Evolutionary conservation across 2,797 vertebrate genomes (phyloP).

Genomic region (Tinamus major): DNA sequence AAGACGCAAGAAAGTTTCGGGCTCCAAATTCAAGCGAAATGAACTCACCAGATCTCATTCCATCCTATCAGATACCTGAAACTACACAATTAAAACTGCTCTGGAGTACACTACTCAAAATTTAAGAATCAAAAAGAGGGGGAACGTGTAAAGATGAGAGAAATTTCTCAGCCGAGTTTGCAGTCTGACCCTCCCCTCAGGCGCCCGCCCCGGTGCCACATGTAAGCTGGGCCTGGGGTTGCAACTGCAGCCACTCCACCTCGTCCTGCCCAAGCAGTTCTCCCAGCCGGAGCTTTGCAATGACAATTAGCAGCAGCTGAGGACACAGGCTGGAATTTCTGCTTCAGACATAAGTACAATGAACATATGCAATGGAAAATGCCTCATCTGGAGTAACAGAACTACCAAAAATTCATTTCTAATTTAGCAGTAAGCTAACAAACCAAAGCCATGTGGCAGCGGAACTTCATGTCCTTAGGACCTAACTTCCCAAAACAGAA

Average conservation of each 20-base stretch:
- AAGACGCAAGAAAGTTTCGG: background rate
- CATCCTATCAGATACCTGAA: background rate
- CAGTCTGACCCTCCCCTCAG: background rate
- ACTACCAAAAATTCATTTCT: conserved; percentile 10
- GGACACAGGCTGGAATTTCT: background rate
- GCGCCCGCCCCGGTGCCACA: background rate
- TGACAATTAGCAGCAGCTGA: background rate
- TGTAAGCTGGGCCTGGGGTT: background rate
- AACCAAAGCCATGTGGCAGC: background rate
- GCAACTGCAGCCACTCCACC: background rate
- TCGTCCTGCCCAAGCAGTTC: background rate
- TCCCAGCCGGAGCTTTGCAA: background rate
- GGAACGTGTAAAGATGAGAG: background rate
- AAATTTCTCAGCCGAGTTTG: background rate
- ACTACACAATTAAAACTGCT: background rate
- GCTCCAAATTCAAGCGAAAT: background rate
- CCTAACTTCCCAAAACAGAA: background rate
- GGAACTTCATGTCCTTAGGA: background rate
- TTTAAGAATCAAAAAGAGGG: no score
- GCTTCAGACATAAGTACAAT: background rate
- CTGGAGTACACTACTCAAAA: background rate
- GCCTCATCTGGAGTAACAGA: background rate
- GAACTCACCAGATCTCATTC: background rate
- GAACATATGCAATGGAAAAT: background rate
- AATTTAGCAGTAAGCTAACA: conserved; percentile 20